A percentile compares a stretch with the other conserved stretches of the same genome.
These are phyloP conservation scores for Thamnophis elegans DNA, from an alignment of 2,797 vertebrate genomes.

Conservation along the genomic window DNA sequence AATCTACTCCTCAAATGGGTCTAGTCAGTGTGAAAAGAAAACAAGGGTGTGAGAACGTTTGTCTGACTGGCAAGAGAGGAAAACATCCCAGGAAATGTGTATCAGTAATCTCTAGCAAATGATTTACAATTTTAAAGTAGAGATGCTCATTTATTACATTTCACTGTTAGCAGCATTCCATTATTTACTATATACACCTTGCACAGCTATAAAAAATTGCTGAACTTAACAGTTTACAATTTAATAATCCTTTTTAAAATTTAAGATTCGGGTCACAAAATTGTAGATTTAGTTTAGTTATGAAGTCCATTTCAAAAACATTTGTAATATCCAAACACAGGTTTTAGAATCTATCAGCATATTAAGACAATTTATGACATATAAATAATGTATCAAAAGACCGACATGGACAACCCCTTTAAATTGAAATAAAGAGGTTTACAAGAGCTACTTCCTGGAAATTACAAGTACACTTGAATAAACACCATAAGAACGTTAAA, in stretches of 20 bases:
- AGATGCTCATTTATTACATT: not conserved
- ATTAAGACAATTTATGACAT: not conserved
- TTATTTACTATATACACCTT: not conserved
- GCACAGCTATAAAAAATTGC: not conserved
- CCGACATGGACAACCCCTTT: not conserved
- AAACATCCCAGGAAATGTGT: not conserved
- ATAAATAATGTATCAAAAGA: not conserved
- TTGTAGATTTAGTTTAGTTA: not conserved
- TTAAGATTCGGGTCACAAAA: not conserved
- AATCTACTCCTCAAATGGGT: not conserved
- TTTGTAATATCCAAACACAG: not conserved
- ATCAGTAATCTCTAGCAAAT: not conserved
- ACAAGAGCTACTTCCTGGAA: not conserved
- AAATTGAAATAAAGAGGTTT: not conserved
- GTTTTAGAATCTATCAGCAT: not conserved
- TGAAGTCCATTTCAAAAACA: constrained; percentile 9
- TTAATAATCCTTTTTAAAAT: not conserved
- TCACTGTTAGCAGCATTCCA: constrained; percentile 7
- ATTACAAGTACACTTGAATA: not conserved
- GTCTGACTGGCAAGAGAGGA: not conserved
- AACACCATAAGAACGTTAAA: not conserved
- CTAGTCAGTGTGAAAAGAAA: not conserved
- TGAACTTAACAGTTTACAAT: not conserved
- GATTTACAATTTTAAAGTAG: not conserved
- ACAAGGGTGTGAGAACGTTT: not conserved